These are phyloP conservation scores for Atethmia centrago DNA, from an alignment of 2,888 invertebrate genomes.

Conservation along the genomic window DNA sequence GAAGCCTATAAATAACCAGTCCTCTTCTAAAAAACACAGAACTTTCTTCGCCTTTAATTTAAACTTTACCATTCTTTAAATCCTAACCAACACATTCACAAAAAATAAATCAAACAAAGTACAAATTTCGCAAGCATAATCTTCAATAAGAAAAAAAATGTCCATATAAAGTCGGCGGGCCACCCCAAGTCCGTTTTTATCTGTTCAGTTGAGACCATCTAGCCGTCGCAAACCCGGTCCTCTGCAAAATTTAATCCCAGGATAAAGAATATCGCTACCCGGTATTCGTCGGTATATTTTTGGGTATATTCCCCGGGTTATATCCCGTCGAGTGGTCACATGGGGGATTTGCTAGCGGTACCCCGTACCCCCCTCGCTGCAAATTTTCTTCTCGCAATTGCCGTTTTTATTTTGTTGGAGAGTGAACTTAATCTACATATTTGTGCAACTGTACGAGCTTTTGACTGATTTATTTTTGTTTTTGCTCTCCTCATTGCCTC, in stretches of 20 bases:
- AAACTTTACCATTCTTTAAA: constrained; percentile 50
- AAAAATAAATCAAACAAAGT: constrained; percentile 66
- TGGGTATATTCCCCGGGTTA: constrained; percentile 69
- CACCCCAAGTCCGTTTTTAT: constrained; percentile 73
- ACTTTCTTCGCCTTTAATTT: constrained; percentile 28
- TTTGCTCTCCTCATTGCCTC: too few relatives aligned
- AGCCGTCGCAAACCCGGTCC: constrained; percentile 77
- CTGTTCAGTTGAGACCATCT: constrained; percentile 75
- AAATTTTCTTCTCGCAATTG: constrained; percentile 70
- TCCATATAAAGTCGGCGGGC: constrained; percentile 66
- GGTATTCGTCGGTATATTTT: constrained; percentile 69
- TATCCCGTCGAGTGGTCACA: constrained; percentile 76
- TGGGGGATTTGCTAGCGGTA: constrained; percentile 71
- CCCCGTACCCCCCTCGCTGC: constrained; percentile 56
- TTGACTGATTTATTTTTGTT: constrained; percentile 56
- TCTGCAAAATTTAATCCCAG: constrained; percentile 85
- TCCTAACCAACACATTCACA: constrained; percentile 42
- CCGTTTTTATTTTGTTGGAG: constrained; percentile 70
- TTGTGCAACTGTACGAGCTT: constrained; percentile 66
- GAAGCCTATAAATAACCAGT: neutral
- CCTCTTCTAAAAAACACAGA: constrained; percentile 15
- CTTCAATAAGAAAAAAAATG: constrained; percentile 65
- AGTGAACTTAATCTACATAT: constrained; percentile 75
- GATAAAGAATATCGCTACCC: constrained; percentile 82
- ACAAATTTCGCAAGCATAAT: constrained; percentile 62